Evolutionary conservation across 92 coral and sea anemone species (phyloP).

Genomic region (Zoanthus gigantus): DNA sequence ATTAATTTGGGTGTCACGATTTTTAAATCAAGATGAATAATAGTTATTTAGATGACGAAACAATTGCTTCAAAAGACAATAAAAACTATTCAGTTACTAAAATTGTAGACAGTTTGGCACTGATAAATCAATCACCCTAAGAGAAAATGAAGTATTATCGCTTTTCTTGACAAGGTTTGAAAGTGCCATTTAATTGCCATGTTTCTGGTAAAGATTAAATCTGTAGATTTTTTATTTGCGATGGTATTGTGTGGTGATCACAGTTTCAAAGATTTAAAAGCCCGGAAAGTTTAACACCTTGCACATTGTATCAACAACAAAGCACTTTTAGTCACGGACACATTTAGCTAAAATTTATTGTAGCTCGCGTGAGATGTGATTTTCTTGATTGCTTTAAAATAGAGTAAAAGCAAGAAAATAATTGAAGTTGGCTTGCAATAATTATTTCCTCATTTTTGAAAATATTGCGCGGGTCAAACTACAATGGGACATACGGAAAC

Average conservation of each 20-base stretch:
- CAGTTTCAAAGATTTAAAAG: not conserved
- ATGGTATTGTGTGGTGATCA: not conserved
- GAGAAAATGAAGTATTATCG: not conserved
- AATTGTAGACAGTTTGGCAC: not conserved
- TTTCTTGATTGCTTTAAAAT: not conserved
- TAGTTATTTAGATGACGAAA: not conserved
- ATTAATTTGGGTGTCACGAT: not conserved
- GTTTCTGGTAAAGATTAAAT: not conserved
- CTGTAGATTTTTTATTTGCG: not conserved
- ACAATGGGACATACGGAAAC: too few species aligned
- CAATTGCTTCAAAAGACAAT: not conserved
- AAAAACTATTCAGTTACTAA: not conserved
- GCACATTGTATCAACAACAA: conserved; percentile 31
- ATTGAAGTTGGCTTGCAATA: not conserved
- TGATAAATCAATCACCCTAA: not conserved
- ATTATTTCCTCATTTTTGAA: too few species aligned
- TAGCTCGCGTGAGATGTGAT: conserved; percentile 1
- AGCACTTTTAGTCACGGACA: conserved; percentile 1
- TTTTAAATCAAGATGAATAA: not conserved
- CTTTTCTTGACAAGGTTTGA: not conserved
- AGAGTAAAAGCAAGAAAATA: not conserved
- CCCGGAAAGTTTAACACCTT: conserved; percentile 37
- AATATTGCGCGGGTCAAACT: not conserved
- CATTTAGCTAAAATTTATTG: conserved; percentile 1
- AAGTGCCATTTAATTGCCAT: not conserved